Evolutionary conservation across 1,140 invertebrate species (phyloP).

Genomic region (Heliconius congener): DNA sequence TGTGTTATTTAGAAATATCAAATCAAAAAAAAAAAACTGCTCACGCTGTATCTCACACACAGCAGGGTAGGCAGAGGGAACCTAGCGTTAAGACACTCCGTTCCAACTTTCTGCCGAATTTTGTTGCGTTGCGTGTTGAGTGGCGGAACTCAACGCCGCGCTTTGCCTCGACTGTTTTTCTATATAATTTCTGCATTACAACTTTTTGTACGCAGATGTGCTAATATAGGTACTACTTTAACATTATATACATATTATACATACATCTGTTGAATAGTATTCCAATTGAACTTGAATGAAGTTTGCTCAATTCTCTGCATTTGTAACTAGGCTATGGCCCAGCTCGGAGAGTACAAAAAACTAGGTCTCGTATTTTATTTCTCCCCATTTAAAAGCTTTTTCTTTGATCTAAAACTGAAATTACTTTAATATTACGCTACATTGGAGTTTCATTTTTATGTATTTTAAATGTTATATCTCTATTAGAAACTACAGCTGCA

Average conservation of each 20-base stretch:
- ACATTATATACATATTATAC: not conserved
- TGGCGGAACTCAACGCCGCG: no score
- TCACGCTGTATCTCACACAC: no score
- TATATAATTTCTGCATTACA: no score
- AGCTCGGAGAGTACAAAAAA: conserved; percentile 37
- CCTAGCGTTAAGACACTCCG: no score
- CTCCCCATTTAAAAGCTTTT: conserved; percentile 40
- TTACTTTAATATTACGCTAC: conserved; percentile 41
- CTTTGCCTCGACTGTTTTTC: no score
- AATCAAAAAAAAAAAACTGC: no score
- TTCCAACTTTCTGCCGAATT: no score
- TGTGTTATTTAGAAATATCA: no score
- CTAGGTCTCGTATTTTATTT: conserved; percentile 41
- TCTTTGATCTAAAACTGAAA: conserved; percentile 41
- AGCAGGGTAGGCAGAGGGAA: no score
- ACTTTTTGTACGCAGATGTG: no score
- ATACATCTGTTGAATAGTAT: not conserved
- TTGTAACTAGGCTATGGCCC: conserved; percentile 36
- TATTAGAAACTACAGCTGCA: not conserved
- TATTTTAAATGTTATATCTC: not conserved
- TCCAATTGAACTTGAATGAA: conserved; percentile 28
- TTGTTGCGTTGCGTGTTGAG: no score
- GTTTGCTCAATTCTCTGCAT: conserved; percentile 28
- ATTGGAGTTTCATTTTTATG: conserved; percentile 31
- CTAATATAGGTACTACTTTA: no score